These are phyloP conservation scores for Drosophila falleni DNA, from an alignment of 2,888 invertebrate genomes.

Conservation along the genomic window DNA sequence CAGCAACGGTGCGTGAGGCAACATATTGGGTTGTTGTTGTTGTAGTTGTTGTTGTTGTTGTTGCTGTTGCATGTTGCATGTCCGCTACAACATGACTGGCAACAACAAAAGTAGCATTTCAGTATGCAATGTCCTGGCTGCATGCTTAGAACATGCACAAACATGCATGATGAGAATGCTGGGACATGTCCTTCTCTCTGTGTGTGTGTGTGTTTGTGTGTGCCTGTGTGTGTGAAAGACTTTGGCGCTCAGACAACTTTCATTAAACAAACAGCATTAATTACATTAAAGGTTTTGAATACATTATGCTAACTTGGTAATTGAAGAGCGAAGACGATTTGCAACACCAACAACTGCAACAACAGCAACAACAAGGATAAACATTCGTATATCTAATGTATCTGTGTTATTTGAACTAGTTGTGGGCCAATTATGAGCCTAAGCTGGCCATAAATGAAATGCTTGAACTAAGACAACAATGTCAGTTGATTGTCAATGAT, in stretches of 20 bases:
- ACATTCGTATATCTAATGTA: slow-evolving; percentile 17
- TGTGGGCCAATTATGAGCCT: slow-evolving; percentile 47
- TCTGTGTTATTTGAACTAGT: slow-evolving; percentile 58
- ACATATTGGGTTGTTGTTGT: slow-evolving; percentile 38
- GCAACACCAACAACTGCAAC: no score
- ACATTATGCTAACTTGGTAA: slow-evolving; percentile 55
- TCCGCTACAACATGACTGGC: slow-evolving; percentile 69
- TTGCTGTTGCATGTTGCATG: slow-evolving; percentile 56
- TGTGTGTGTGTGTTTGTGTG: not conserved
- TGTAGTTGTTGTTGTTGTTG: slow-evolving; percentile 25
- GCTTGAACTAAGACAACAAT: not conserved
- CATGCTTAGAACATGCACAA: slow-evolving; percentile 42
- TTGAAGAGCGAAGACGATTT: slow-evolving; percentile 29
- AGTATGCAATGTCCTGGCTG: slow-evolving; percentile 51
- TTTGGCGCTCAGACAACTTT: slow-evolving; percentile 60
- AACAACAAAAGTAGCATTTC: slow-evolving; percentile 36
- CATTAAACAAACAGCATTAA: slow-evolving; percentile 80
- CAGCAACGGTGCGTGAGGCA: slow-evolving; percentile 51
- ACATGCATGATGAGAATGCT: slow-evolving; percentile 24
- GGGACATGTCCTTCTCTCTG: not conserved
- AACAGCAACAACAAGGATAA: slow-evolving; percentile 4
- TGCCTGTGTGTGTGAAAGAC: slow-evolving; percentile 20
- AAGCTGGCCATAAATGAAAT: slow-evolving; percentile 15
- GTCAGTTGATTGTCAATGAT: not conserved
- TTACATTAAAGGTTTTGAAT: slow-evolving; percentile 80